Evolutionary conservation across 2,797 vertebrate genomes (phyloP), one percentile per base, ranked within the genome.

Genomic region (Arctocebus calabarensis): DNA sequence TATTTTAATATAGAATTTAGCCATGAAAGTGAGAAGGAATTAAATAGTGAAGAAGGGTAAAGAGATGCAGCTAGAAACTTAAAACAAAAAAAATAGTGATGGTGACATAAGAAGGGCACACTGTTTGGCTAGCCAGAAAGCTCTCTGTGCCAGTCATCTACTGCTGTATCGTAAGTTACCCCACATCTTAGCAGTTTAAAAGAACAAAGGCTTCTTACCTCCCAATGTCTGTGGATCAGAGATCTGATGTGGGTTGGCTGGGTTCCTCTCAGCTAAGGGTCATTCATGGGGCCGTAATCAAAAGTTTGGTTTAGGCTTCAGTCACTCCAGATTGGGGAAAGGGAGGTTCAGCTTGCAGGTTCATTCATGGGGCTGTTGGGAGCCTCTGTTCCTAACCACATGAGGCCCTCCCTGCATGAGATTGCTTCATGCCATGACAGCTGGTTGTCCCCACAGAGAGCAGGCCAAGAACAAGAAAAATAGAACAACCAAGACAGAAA

Each of bases 331-430:
- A 22, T 66, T 22, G 27, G 19, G 11, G 27, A 13, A 11, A 14
- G 7, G 2, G 3, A 23, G 11, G 48, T 32, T 59, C 40, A 8
- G 2, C 40, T 45, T 82, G 48, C 45, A 55, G 61, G 27, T 19
- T 61, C 7, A 5, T 19, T 45, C 20, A 8, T 1, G 27, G 4
- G 17, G 27, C 34, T 34, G 2, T 13, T 45, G 40, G 16, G 75
- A 43, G 34, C 32, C 23, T 34, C 43, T 14, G 7, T n/a, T n/a
- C 16, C 14, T 52, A 25, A 2, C 27, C n/a, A 13, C 0, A 0
- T 29, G 34, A 8, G 0, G 3, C 7, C 57, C n/a, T 25, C 5
- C 57, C 29, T 25, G 4, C 20, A 11, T 16, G n/a, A 37, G 9
- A 19, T 7, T 20, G 25, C 13, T 19, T 23, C 52, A 8, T 5